Percentiles rank a stretch among this genome's conserved stretches.
These are phyloP conservation scores for Melolontha melolontha DNA, from an alignment of 2,888 invertebrate species.

Conservation along the genomic window DNA sequence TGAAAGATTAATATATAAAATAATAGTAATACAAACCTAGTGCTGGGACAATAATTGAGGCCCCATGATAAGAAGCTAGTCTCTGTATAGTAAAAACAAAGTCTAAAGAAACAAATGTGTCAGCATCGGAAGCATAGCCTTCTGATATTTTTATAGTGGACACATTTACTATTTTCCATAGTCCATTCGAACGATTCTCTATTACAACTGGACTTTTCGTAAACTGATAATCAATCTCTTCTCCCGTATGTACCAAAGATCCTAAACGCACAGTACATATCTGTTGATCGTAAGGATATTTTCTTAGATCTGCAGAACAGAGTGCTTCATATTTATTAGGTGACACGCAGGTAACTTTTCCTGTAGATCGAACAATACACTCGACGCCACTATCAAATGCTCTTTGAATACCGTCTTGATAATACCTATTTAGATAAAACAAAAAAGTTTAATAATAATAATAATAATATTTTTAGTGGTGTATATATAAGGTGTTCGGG, in stretches of 20 bases:
- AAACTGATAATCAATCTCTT: slow-evolving; percentile 70
- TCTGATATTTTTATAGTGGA: slow-evolving; percentile 66
- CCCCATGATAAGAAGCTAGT: slow-evolving; percentile 70
- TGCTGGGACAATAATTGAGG: slow-evolving; percentile 70
- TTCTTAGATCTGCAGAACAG: slow-evolving; percentile 70
- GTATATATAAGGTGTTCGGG: no score
- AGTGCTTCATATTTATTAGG: slow-evolving; percentile 70
- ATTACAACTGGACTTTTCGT: slow-evolving; percentile 49
- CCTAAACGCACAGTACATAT: slow-evolving; percentile 75
- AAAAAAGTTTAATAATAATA: slow-evolving; percentile 42
- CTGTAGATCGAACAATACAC: slow-evolving; percentile 69
- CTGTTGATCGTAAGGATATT: slow-evolving; percentile 78
- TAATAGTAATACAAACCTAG: slow-evolving; percentile 61
- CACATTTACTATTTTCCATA: slow-evolving; percentile 70
- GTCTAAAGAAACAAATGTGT: slow-evolving; percentile 72
- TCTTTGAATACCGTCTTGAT: slow-evolving; percentile 50
- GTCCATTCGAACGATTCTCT: slow-evolving; percentile 68
- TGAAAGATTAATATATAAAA: no score
- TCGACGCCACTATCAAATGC: slow-evolving; percentile 56
- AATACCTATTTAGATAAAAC: slow-evolving; percentile 41
- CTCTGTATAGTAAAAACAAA: slow-evolving; percentile 71
- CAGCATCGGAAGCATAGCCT: slow-evolving; percentile 69
- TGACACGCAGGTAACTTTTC: slow-evolving; percentile 73
- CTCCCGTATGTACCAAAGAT: slow-evolving; percentile 76
- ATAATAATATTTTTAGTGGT: no score